These are phyloP conservation scores for Selenia dentaria DNA, from an alignment of 2,888 invertebrate species.

Conservation along the genomic window DNA sequence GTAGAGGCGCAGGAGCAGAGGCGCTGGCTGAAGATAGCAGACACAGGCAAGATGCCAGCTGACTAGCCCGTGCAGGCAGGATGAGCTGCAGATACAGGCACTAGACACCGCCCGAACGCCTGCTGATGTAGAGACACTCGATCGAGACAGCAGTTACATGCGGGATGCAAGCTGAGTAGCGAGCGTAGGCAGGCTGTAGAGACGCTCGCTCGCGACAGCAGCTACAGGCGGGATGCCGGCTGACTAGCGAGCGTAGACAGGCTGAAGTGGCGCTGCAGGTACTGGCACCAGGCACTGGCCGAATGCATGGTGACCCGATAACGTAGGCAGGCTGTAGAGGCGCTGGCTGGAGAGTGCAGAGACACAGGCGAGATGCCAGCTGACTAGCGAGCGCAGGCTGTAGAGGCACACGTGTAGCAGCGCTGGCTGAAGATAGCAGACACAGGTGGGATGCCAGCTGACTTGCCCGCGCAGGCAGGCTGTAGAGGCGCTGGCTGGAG, in stretches of 20 bases:
- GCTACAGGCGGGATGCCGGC: neutral
- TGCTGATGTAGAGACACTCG: neutral
- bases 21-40: neutral
- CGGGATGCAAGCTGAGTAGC: too few relatives aligned
- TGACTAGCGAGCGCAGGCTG: neutral
- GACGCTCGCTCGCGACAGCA: neutral
- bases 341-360: neutral
- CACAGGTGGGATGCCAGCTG: neutral
- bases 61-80: neutral
- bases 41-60: neutral
- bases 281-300: too few relatives aligned
- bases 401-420: too few relatives aligned
- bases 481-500: too few relatives aligned
- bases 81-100: neutral
- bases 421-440: too few relatives aligned
- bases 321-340: too few relatives aligned
- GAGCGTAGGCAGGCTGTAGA: neutral
- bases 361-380: neutral
- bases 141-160: too few relatives aligned
- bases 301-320: too few relatives aligned
- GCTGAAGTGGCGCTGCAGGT: too few relatives aligned
- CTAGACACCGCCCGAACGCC: too few relatives aligned
- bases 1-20: too few relatives aligned
- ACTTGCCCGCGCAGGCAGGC: too few relatives aligned
- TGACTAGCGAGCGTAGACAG: neutral